Conservation (phyloP, 2,888 invertebrate genomes). For the Gymnoscelis rufifasciata region DNA sequence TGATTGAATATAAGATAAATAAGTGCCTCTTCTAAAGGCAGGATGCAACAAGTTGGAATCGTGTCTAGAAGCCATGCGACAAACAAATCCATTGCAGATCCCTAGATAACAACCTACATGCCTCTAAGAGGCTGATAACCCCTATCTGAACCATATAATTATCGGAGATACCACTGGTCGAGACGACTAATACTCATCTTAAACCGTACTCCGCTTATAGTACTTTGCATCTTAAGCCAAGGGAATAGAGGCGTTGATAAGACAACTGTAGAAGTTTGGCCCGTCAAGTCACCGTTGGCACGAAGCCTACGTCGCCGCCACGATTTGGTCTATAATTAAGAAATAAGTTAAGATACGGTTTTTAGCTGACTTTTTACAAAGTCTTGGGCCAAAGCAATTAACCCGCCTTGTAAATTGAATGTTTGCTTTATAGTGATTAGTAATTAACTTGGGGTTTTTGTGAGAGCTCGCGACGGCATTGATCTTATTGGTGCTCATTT, state of each 20-base stretch:
- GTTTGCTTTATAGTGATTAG: conserved; percentile 79
- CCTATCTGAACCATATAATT: conserved; percentile 71
- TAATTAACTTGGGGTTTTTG: conserved; percentile 73
- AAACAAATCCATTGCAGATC: conserved; percentile 51
- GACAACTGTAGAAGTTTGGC: conserved; percentile 27
- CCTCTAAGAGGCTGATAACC: conserved; percentile 74
- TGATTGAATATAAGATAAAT: too few relatives aligned
- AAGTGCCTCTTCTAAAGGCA: not conserved
- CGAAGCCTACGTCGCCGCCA: conserved; percentile 66
- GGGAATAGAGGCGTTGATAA: conserved; percentile 35
- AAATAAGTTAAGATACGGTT: conserved; percentile 78
- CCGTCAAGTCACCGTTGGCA: conserved; percentile 57
- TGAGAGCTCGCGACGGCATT: conserved; percentile 55
- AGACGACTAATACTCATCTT: conserved; percentile 51
- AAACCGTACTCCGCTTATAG: conserved; percentile 27
- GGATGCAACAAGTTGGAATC: conserved; percentile 2
- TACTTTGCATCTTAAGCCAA: conserved; percentile 39
- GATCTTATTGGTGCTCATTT: conserved; percentile 61
- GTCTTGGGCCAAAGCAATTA: conserved; percentile 72
- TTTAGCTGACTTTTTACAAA: conserved; percentile 74
- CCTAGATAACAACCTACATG: conserved; percentile 58
- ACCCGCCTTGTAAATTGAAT: conserved; percentile 78
- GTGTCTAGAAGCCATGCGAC: conserved; percentile 25
- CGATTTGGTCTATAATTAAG: conserved; percentile 79
- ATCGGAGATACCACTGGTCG: conserved; percentile 70